Percentiles rank a stretch among this genome's conserved stretches.
These are phyloP conservation scores for Neodiprion fabricii DNA, from an alignment of 1,140 invertebrate genomes.

Conservation along the genomic window DNA sequence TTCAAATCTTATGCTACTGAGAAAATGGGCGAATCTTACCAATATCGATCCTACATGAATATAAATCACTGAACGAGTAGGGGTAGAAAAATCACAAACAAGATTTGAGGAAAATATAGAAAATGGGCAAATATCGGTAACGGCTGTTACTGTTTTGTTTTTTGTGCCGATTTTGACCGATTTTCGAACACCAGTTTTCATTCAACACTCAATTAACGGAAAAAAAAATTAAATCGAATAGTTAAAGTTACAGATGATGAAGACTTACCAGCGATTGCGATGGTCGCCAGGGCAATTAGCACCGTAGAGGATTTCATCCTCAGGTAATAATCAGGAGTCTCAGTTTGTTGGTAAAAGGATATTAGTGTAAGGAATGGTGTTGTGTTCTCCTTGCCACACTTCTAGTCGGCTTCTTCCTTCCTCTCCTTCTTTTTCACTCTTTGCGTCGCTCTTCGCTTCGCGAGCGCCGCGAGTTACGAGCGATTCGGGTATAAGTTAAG, in stretches of 20 bases:
- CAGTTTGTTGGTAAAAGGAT: neutral
- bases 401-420: conserved; percentile 18
- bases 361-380: neutral
- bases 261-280: conserved; percentile 48
- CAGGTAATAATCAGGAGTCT: neutral
- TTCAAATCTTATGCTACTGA: no score
- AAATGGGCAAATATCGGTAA: neutral
- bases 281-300: conserved; percentile 43
- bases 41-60: no score
- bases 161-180: conserved; percentile 2
- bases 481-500: neutral
- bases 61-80: no score
- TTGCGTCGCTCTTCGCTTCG: neutral
- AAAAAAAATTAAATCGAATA: neutral
- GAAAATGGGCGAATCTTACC: no score
- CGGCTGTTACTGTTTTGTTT: neutral
- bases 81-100: neutral
- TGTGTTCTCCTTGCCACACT: neutral
- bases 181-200: neutral
- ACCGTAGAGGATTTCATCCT: conserved; percentile 50
- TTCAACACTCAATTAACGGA: neutral
- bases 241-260: neutral
- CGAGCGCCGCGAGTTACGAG: neutral
- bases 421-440: conserved; percentile 13
- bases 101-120: neutral